Evolutionary conservation across 1,140 invertebrate genomes (phyloP).

Genomic region (Drosophila subpulchrella): DNA sequence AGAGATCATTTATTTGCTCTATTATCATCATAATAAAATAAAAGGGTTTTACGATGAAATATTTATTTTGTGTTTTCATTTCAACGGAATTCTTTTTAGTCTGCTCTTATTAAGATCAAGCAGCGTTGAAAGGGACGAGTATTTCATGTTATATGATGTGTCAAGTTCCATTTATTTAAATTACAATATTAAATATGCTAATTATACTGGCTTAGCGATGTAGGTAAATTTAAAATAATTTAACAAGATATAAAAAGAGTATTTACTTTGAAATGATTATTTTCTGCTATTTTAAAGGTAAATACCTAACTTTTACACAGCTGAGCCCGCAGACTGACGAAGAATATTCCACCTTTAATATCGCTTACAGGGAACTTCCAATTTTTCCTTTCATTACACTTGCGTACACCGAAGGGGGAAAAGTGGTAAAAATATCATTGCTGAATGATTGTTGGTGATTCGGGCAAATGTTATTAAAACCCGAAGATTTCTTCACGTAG

Average conservation of each 20-base stretch:
- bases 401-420: not conserved
- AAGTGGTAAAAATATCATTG: conserved; percentile 33
- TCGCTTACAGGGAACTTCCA: not conserved
- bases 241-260: too few species aligned
- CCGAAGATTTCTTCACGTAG: conserved; percentile 81
- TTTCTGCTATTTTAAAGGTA: too few species aligned
- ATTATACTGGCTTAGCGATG: too few species aligned
- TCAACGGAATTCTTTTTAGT: not conserved
- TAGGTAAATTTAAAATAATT: too few species aligned
- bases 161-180: too few species aligned
- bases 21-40: not conserved
- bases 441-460: conserved; percentile 23
- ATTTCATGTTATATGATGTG: too few species aligned
- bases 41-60: not conserved
- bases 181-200: too few species aligned
- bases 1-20: not conserved
- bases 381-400: conserved; percentile 11
- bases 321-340: not conserved
- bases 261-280: too few species aligned
- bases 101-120: too few species aligned
- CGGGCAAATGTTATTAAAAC: conserved; percentile 73
- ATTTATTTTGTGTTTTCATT: not conserved
- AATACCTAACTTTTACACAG: not conserved
- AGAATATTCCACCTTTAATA: not conserved
- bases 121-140: too few species aligned